phyloP scores from a whole-genome alignment of 2,888 invertebrate species.

The Latrodectus elegans region DNA sequence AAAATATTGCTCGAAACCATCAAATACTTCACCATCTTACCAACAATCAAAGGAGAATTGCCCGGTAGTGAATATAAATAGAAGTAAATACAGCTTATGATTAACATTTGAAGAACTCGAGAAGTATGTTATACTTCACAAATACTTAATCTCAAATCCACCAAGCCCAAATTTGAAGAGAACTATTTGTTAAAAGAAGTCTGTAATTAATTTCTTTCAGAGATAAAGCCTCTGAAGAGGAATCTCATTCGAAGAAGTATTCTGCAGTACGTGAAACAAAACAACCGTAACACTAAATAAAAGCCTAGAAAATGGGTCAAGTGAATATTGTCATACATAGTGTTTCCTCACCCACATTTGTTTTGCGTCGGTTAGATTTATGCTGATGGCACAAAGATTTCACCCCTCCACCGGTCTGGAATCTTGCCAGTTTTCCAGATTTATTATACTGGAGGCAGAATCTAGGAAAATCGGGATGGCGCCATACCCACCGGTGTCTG shows the following conservation, averaged over 20 bases:
- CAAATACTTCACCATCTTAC: no score
- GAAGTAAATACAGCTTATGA: not conserved
- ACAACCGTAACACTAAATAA: conserved; percentile 51
- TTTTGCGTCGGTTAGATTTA: conserved; percentile 64
- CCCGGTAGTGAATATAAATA: no score
- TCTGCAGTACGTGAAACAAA: conserved; percentile 22
- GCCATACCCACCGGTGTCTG: conserved; percentile 61
- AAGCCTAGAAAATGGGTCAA: conserved; percentile 63
- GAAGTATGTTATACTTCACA: not conserved
- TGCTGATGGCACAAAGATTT: conserved; percentile 64
- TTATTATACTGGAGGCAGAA: conserved; percentile 64
- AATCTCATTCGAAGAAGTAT: conserved; percentile 25
- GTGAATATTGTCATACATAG: conserved; percentile 66
- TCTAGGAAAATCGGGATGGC: conserved; percentile 62
- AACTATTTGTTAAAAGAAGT: conserved; percentile 1
- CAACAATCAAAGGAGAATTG: no score
- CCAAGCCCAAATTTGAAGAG: not conserved
- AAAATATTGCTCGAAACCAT: no score
- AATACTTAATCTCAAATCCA: not conserved
- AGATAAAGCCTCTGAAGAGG: conserved; percentile 34
- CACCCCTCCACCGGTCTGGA: conserved; percentile 60
- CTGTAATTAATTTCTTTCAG: conserved; percentile 43
- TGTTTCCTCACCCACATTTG: conserved; percentile 64
- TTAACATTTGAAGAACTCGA: not conserved
- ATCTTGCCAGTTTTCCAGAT: conserved; percentile 65